Evolutionary conservation across 2,113 vertebrate genomes (phyloP).

Genomic region (Salvator merianae): DNA sequence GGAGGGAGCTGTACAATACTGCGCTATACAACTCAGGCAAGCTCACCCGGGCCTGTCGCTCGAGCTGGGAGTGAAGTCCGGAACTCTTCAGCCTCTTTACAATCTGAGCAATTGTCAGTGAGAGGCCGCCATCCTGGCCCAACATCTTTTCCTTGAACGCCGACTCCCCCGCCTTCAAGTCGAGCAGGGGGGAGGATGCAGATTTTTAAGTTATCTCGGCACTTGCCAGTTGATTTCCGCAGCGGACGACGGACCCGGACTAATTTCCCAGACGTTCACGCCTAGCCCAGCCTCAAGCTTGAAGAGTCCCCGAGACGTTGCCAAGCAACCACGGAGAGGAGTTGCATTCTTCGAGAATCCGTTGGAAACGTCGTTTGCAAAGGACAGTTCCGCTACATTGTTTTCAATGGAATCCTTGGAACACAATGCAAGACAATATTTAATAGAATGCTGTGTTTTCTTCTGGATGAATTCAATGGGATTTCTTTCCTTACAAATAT

Average conservation of each 20-base stretch:
- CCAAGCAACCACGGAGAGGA: conserved; percentile 63
- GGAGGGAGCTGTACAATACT: neutral
- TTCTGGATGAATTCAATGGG: too few species aligned
- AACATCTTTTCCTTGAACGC: conserved; percentile 52
- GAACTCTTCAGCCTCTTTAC: conserved; percentile 89
- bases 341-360: neutral
- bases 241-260: conserved; percentile 29
- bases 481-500: too few species aligned
- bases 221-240: neutral
- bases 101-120: conserved; percentile 85
- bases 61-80: conserved; percentile 89
- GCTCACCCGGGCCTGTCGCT: conserved; percentile 93
- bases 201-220: neutral
- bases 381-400: neutral
- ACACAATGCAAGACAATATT: too few species aligned
- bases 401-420: too few species aligned
- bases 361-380: neutral
- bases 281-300: neutral
- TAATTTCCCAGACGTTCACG: neutral
- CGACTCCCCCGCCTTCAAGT: neutral
- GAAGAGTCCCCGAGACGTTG: conserved; percentile 49
- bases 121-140: conserved; percentile 83
- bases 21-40: conserved; percentile 12
- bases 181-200: neutral
- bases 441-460: too few species aligned